phyloP scores from a whole-genome alignment of 2,888 invertebrate species.

The Drosophila quasianomalipes region DNA sequence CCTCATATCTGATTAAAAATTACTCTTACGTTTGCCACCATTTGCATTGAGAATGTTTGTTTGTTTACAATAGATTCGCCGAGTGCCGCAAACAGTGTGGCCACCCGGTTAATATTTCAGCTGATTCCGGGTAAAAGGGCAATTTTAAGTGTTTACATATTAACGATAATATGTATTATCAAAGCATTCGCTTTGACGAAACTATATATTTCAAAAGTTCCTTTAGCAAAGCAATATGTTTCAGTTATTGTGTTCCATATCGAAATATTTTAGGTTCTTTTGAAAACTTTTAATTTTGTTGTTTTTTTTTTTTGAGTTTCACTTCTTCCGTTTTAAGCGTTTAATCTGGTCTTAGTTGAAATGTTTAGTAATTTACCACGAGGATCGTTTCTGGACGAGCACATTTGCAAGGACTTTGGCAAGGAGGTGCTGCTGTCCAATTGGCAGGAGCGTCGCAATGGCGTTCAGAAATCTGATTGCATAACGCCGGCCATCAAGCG shows the following conservation, averaged over 20 bases:
- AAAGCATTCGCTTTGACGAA: background rate
- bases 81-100: background rate
- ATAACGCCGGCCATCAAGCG: conserved; percentile 37
- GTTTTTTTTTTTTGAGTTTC: background rate
- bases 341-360: background rate
- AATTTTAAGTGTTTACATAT: background rate
- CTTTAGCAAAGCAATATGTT: background rate
- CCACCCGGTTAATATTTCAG: background rate
- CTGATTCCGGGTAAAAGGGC: background rate
- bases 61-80: conserved; percentile 1
- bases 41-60: background rate
- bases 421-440: conserved; percentile 49
- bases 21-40: background rate
- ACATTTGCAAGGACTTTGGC: conserved; percentile 22
- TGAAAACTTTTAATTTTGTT: background rate
- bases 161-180: background rate
- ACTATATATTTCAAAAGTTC: background rate
- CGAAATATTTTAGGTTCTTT: background rate
- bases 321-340: background rate
- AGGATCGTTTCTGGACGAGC: conserved; percentile 43
- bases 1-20: conserved; percentile 1
- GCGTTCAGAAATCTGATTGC: conserved; percentile 23
- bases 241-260: background rate
- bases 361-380: conserved; percentile 40
- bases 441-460: conserved; percentile 44